Conservation (phyloP, 2,888 invertebrate genomes). For the Melipona bicolor region DNA sequence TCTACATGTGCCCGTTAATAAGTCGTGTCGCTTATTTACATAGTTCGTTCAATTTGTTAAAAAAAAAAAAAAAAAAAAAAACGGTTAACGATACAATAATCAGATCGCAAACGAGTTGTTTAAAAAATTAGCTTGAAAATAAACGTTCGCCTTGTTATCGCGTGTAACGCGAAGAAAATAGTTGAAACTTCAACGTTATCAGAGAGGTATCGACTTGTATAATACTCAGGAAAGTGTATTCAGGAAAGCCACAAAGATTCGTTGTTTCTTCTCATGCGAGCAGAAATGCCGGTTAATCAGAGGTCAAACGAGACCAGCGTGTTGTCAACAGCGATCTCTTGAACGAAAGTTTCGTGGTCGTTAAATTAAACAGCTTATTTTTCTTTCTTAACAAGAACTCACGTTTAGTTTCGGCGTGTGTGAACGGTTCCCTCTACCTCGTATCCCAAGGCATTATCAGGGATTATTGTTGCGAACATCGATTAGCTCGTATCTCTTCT, state of each 20-base stretch:
- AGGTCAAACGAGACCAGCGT: slow-evolving; percentile 49
- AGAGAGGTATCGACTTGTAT: too few relatives aligned
- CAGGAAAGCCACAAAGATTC: background rate
- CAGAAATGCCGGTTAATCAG: slow-evolving; percentile 47
- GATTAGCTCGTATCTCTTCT: background rate
- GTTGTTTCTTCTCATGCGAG: slow-evolving; percentile 32
- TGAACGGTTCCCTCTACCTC: background rate
- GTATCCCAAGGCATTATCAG: background rate
- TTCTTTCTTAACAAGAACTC: background rate
- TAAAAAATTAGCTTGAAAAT: background rate
- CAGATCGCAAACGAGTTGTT: too few relatives aligned
- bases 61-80: too few relatives aligned
- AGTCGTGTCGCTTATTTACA: background rate
- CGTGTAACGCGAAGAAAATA: background rate
- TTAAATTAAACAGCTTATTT: background rate
- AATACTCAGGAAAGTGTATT: too few relatives aligned
- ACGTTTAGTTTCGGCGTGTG: too few relatives aligned
- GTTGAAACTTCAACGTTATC: background rate
- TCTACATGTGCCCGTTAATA: background rate
- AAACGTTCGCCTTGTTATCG: background rate
- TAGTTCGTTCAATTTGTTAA: background rate
- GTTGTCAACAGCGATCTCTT: slow-evolving; percentile 15
- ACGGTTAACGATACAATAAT: background rate
- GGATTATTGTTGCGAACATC: background rate
- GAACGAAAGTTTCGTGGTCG: slow-evolving; percentile 1